Base-by-base conservation (phyloP, 1,140 invertebrate genomes). In the Hermetia illucens region DNA sequence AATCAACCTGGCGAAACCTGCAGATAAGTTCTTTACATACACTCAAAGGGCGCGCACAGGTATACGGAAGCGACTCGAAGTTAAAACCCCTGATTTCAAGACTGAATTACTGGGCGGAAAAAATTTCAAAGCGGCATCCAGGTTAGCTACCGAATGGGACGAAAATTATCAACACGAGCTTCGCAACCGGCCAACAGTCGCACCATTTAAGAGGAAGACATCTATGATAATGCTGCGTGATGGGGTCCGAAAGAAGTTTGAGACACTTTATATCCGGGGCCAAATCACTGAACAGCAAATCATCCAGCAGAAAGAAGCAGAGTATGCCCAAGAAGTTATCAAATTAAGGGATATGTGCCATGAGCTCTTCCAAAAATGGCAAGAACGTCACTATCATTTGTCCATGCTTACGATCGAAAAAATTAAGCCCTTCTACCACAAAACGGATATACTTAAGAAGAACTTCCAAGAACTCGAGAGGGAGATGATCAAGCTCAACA, bases 101-200 rank as follows among this genome's bases (percentile, higher is more conserved):
- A 6, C 10, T 18, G 33, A 34, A 16, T 20, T 6, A 6, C 18
- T 34, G 18, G 33, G 33, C 8, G 13, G 10, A 17, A 34, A 34
- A 20, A 34, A 36, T 24, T 41, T 22, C 1, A 51, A 53, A 27
- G 48, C 48, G 22, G 44, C 35, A 9, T 46, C 47, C 10, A 45
- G 48, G 1, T 50, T 59, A 1, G 51, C 55, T 16, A 59, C 56
- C 1, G 56, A 59, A 29, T 48, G 58, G n/a, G 56, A 59, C 30
- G 57, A 59, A 34, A 51, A 55, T 31, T 59, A 57, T 19, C 47
- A 55, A 3, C 43, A 57, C 15, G 57, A 57, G 19, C 21, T 59
- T 0, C 52, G 53, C 19, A 57, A 45, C n/a, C 49, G 52, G 1
- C 52, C 56, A 2, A 44, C 46, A 0, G 34, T 57, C 1, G 54